These are phyloP conservation scores for Heliopora coerulea DNA, from an alignment of 92 coral and sea anemone species.

Conservation along the genomic window DNA sequence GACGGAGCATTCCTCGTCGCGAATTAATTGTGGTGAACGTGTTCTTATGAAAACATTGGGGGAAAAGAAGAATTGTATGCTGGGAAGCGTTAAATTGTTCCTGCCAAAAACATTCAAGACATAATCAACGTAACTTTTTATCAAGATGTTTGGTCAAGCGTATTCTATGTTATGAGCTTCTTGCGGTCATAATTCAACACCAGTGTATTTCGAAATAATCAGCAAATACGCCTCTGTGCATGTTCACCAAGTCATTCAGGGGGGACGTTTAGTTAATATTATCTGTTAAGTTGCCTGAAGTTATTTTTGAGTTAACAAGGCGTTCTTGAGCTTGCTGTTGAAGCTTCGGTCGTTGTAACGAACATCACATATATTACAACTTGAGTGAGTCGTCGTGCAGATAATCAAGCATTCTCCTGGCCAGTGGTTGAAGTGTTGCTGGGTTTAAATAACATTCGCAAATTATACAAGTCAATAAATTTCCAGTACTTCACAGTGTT, in stretches of 20 bases:
- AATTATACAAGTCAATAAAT: background rate
- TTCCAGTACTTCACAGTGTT: background rate
- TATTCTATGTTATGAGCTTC: background rate
- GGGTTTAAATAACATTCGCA: background rate
- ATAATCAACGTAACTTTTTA: background rate
- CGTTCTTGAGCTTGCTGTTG: too few relatives aligned
- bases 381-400: background rate
- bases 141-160: too few relatives aligned
- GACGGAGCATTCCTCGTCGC: background rate
- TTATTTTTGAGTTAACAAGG: too few relatives aligned
- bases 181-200: background rate
- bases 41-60: slow-evolving; percentile 1
- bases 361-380: background rate
- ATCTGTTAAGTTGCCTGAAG: too few relatives aligned
- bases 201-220: too few relatives aligned
- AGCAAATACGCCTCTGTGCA: background rate
- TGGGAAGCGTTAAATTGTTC: background rate
- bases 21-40: background rate
- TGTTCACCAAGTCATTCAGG: background rate
- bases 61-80: background rate
- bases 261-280: background rate
- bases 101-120: background rate
- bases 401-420: background rate
- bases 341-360: too few relatives aligned
- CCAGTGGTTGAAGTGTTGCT: background rate